phyloP scores from a whole-genome alignment of 2,888 invertebrate species.

The Pyrrhosoma nymphula region DNA sequence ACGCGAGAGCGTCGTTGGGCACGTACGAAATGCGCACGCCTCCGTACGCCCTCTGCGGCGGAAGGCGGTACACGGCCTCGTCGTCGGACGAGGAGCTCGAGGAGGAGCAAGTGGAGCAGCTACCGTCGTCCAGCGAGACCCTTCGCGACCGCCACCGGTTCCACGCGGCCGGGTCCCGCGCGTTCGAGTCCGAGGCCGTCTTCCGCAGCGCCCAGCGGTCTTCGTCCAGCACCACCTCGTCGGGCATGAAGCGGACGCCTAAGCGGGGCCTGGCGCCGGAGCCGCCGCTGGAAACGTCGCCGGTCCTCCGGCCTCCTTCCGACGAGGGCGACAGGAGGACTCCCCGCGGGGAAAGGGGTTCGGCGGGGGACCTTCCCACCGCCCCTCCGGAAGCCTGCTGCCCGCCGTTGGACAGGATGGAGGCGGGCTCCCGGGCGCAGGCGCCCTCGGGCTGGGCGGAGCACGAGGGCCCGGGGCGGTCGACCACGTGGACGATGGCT shows the following conservation, averaged over 20 bases:
- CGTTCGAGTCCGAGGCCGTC: constrained; percentile 75
- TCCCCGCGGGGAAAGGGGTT: constrained; percentile 53
- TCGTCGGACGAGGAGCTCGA: constrained; percentile 88
- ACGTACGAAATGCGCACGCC: constrained; percentile 95
- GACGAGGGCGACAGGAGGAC: constrained; percentile 58
- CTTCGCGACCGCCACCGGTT: constrained; percentile 69
- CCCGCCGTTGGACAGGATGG: constrained; percentile 67
- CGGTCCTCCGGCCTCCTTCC: constrained; percentile 77
- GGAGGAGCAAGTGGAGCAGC: constrained; percentile 91
- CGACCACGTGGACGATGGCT: constrained; percentile 69
- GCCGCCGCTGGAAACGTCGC: constrained; percentile 79
- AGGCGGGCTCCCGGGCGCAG: background rate
- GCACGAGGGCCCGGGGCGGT: constrained; percentile 68
- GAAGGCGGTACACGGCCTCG: constrained; percentile 92
- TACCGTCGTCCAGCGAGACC: constrained; percentile 87
- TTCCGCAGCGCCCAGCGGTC: constrained; percentile 78
- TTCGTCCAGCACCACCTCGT: constrained; percentile 80
- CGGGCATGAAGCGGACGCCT: constrained; percentile 72
- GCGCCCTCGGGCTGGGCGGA: constrained; percentile 72
- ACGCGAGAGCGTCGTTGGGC: constrained; percentile 93
- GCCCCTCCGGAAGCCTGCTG: constrained; percentile 47
- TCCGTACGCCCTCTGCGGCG: constrained; percentile 87
- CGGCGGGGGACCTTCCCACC: background rate
- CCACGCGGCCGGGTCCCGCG: constrained; percentile 70
- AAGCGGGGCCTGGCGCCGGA: constrained; percentile 72